phyloP scores from a whole-genome alignment of 2,888 invertebrate genomes.

The Rotaria sp. region DNA sequence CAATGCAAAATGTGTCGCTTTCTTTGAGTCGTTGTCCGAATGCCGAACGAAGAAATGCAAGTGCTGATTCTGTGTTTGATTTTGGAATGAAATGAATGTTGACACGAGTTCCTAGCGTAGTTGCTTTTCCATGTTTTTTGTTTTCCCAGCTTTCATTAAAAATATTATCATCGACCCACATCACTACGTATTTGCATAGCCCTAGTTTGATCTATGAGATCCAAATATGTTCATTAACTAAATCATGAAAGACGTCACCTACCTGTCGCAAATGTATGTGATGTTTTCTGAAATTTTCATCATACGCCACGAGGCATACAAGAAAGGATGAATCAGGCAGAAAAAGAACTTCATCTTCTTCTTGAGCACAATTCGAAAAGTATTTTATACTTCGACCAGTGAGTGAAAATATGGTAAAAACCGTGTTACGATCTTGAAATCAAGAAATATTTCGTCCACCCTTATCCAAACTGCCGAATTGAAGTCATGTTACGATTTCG shows the following conservation, averaged over 20 bases:
- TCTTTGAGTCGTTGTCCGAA: background rate
- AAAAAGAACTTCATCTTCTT: slow-evolving; percentile 21
- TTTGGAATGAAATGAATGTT: background rate
- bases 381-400: background rate
- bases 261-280: background rate
- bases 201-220: background rate
- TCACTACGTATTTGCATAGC: background rate
- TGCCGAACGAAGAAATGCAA: background rate
- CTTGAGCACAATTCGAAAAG: background rate
- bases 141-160: background rate
- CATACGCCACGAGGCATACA: background rate
- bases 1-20: background rate
- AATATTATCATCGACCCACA: slow-evolving; percentile 13
- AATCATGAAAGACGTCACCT: background rate
- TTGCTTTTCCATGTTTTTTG: background rate
- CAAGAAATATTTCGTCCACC: background rate
- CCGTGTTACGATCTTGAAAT: background rate
- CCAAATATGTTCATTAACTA: background rate
- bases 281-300: background rate
- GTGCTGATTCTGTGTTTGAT: background rate
- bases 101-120: background rate
- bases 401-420: background rate
- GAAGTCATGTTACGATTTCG: background rate
- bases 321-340: background rate
- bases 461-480: background rate